Evolutionary conservation across 2,113 vertebrate species (phyloP).

Genomic region (Nycticebus coucang): DNA sequence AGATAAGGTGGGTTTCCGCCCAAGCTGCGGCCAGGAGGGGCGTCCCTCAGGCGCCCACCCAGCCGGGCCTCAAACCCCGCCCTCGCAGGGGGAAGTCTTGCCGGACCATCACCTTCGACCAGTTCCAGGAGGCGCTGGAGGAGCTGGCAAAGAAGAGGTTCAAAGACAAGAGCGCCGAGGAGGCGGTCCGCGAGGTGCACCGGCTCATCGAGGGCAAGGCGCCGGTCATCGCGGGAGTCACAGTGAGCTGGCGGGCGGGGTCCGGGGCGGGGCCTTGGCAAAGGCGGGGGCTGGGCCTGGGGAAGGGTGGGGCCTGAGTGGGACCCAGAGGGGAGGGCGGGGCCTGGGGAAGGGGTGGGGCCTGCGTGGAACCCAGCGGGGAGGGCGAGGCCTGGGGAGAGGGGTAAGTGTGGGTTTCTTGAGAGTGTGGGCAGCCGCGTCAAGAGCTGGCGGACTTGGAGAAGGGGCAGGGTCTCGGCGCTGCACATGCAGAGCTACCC

Average conservation of each 20-base stretch:
- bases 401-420: not conserved
- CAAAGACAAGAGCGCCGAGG: conserved; percentile 93
- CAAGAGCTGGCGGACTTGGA: not conserved
- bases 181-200: conserved; percentile 93
- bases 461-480: no score
- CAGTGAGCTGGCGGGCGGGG: conserved; percentile 82
- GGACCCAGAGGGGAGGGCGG: not conserved
- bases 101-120: conserved; percentile 94
- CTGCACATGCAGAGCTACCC: not conserved
- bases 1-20: no score
- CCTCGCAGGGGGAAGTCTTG: conserved; percentile 91
- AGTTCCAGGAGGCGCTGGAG: conserved; percentile 93
- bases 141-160: conserved; percentile 95
- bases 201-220: conserved; percentile 94
- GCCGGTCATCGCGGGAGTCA: conserved; percentile 94
- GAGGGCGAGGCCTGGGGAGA: fast-evolving
- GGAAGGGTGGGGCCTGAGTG: not conserved
- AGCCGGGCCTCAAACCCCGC: not conserved
- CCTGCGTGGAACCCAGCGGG: not conserved
- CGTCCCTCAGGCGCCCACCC: no score
- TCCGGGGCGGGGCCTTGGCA: no score
- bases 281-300: not conserved
- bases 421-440: not conserved
- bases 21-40: no score
- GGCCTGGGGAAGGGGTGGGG: not conserved